Evolutionary conservation across 2,113 vertebrate species (phyloP).

Genomic region (Epinephelus lanceolatus): DNA sequence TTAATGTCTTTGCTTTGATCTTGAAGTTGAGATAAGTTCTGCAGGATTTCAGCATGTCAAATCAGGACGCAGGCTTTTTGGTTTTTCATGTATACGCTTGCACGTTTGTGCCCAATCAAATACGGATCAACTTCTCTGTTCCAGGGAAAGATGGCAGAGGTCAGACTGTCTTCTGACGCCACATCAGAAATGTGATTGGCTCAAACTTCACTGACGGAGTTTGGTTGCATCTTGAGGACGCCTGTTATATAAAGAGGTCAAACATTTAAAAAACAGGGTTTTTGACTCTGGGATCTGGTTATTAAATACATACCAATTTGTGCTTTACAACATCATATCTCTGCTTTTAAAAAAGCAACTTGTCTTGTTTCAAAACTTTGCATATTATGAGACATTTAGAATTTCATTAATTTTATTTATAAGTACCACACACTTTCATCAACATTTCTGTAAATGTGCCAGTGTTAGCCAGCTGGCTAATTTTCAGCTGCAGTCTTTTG

Average conservation of each 20-base stretch:
- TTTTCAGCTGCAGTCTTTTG: no score
- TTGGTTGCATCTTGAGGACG: no score
- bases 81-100: background rate
- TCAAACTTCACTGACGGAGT: no score
- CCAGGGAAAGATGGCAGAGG: background rate
- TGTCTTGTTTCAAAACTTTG: background rate
- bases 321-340: background rate
- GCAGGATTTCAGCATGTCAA: background rate
- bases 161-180: background rate
- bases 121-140: background rate
- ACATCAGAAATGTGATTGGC: no score
- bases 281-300: no score
- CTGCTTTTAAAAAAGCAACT: background rate
- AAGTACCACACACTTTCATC: no score
- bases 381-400: background rate
- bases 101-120: background rate
- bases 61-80: background rate
- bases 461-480: no score
- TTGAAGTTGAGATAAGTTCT: constrained; percentile 12
- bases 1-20: constrained; percentile 21
- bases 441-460: no score
- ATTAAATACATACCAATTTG: background rate
- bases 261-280: no score
- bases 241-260: no score
- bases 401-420: no score